phyloP scores from a whole-genome alignment of 1,140 invertebrate genomes.

The Drosophila mauritiana region DNA sequence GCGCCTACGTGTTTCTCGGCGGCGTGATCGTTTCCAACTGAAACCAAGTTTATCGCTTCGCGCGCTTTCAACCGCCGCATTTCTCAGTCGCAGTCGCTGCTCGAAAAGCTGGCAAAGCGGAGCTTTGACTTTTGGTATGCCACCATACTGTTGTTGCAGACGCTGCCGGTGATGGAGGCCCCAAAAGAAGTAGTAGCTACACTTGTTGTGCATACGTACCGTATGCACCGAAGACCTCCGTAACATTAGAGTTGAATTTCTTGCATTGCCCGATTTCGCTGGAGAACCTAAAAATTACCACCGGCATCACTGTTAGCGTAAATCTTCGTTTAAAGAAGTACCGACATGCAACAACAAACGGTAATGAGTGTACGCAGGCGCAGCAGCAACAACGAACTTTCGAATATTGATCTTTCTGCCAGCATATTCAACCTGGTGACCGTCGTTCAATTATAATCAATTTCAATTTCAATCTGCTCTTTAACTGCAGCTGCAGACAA shows the following conservation, averaged over 20 bases:
- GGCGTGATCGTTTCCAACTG: constrained; percentile 55
- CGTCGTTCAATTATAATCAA: constrained; percentile 27
- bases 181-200: not conserved
- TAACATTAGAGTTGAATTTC: not conserved
- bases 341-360: constrained; percentile 60
- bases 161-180: not conserved
- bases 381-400: constrained; percentile 53
- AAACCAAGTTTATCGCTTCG: constrained; percentile 25
- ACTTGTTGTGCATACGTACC: no score
- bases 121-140: constrained; percentile 55
- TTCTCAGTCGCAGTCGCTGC: constrained; percentile 14
- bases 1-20: constrained; percentile 47
- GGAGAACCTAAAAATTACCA: not conserved
- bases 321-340: constrained; percentile 75
- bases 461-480: constrained; percentile 29
- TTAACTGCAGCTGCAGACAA: constrained; percentile 1
- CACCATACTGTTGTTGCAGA: constrained; percentile 30
- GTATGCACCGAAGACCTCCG: no score
- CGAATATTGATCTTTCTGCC: constrained; percentile 54
- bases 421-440: constrained; percentile 33
- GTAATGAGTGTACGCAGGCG: constrained; percentile 64
- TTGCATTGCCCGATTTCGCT: not conserved
- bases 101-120: constrained; percentile 16
- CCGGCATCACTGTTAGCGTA: constrained; percentile 49
- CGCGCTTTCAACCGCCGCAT: constrained; percentile 19